Evolutionary conservation across 2,888 invertebrate species (phyloP).

Genomic region (Troglohyphantes excavatus): DNA sequence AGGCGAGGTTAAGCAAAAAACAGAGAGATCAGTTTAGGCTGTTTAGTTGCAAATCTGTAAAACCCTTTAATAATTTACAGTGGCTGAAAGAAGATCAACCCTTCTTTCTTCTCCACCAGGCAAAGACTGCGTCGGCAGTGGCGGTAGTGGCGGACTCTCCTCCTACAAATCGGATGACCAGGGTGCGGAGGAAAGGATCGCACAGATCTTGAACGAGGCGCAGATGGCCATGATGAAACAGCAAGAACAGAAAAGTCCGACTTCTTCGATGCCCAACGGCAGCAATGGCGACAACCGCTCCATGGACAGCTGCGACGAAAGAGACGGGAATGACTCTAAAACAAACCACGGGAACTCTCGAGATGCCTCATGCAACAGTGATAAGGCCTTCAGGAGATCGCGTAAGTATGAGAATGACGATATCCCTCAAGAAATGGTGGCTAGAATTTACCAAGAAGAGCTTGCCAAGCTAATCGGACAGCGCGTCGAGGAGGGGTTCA

Average conservation of each 20-base stretch:
- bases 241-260: slow-evolving; percentile 81
- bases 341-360: slow-evolving; percentile 55
- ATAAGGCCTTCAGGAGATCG: slow-evolving; percentile 85
- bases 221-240: slow-evolving; percentile 90
- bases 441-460: slow-evolving; percentile 96
- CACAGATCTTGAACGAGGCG: slow-evolving; percentile 95
- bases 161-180: slow-evolving; percentile 86
- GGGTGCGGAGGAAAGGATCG: slow-evolving; percentile 94
- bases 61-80: slow-evolving; percentile 71
- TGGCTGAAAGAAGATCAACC: slow-evolving; percentile 83
- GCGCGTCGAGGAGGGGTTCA: slow-evolving; percentile 80
- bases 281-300: slow-evolving; percentile 80
- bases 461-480: slow-evolving; percentile 93
- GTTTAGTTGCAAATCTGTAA: slow-evolving; percentile 11
- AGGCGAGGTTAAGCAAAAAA: no score
- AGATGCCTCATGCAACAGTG: slow-evolving; percentile 41
- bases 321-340: slow-evolving; percentile 58
- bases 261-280: slow-evolving; percentile 79
- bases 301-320: slow-evolving; percentile 79
- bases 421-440: slow-evolving; percentile 97
- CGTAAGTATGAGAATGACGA: slow-evolving; percentile 96
- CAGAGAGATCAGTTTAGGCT: neutral
- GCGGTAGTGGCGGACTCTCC: slow-evolving; percentile 83
- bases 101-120: slow-evolving; percentile 85
- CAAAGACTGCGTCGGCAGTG: slow-evolving; percentile 85